Evolutionary conservation across 2,888 invertebrate species (phyloP).

Genomic region (Adelognathus sp.): DNA sequence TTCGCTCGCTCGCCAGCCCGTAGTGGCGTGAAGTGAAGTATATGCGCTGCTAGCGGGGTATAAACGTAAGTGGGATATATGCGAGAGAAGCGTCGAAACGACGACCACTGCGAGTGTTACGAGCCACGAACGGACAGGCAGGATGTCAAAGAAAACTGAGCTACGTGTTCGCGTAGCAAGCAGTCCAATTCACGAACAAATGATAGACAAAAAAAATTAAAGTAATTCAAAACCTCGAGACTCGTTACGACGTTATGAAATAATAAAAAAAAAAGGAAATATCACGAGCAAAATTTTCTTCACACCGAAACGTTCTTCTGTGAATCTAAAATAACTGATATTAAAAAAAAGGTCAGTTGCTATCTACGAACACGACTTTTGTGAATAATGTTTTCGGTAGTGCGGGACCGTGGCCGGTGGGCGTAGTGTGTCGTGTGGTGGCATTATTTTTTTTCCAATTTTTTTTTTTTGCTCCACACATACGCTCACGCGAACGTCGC

Average conservation of each 20-base stretch:
- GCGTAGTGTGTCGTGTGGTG: conserved; percentile 62
- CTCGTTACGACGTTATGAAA: not conserved
- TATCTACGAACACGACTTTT: conserved; percentile 43
- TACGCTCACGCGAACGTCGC: conserved; percentile 46
- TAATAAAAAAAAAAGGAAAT: conserved; percentile 19
- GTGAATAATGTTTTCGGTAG: conserved; percentile 64
- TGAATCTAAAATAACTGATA: not conserved
- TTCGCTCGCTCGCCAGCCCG: conserved; percentile 50
- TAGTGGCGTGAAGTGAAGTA: conserved; percentile 54
- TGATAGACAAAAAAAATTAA: not conserved
- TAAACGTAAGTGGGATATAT: conserved; percentile 48
- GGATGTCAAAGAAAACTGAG: conserved; percentile 58
- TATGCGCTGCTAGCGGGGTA: conserved; percentile 40
- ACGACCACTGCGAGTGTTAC: conserved; percentile 54
- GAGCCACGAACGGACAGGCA: conserved; percentile 55
- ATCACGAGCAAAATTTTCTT: not conserved
- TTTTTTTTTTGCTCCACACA: conserved; percentile 20
- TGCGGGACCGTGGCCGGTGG: conserved; percentile 66
- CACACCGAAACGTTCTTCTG: conserved; percentile 15
- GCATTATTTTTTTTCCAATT: conserved; percentile 39
- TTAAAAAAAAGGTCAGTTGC: conserved; percentile 41
- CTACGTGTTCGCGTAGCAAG: conserved; percentile 38
- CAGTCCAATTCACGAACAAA: not conserved
- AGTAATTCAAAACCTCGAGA: conserved; percentile 13
- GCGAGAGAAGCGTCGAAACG: conserved; percentile 56